Evolutionary conservation across 2,888 invertebrate species (phyloP).

Genomic region (Bibio marci): DNA sequence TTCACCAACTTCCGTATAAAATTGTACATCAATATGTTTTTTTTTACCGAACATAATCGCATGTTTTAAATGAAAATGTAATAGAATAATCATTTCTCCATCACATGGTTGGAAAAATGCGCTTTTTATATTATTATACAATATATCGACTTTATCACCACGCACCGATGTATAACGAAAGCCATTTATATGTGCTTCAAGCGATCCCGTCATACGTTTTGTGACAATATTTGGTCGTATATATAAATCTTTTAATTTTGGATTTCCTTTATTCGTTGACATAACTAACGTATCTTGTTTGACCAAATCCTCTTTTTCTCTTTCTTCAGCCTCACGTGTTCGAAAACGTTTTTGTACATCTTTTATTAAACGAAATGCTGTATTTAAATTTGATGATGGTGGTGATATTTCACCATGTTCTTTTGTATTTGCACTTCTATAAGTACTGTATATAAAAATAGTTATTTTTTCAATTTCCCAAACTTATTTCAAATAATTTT

Average conservation of each 20-base stretch:
- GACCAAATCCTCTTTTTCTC: constrained; percentile 95
- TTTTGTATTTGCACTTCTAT: constrained; percentile 92
- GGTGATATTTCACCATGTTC: constrained; percentile 91
- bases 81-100: constrained; percentile 96
- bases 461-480: constrained; percentile 1
- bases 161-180: constrained; percentile 96
- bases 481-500: too few species aligned
- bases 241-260: constrained; percentile 92
- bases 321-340: constrained; percentile 94
- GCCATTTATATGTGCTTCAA: constrained; percentile 94
- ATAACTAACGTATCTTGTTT: constrained; percentile 93
- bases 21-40: constrained; percentile 97
- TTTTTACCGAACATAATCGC: constrained; percentile 99
- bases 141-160: constrained; percentile 97
- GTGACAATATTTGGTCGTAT: constrained; percentile 98
- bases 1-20: constrained; percentile 99
- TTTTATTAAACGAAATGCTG: constrained; percentile 93
- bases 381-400: constrained; percentile 89
- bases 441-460: constrained; percentile 45
- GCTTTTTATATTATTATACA: constrained; percentile 98
- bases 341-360: constrained; percentile 98
- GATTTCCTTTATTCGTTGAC: constrained; percentile 92
- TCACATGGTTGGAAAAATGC: constrained; percentile 99
- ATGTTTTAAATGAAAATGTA: constrained; percentile 97
- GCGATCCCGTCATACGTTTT: constrained; percentile 80